Percentiles rank a stretch among this genome's conserved stretches.
Conservation (phyloP, 2,797 vertebrate genomes). For the Chrosomus eos region DNA sequence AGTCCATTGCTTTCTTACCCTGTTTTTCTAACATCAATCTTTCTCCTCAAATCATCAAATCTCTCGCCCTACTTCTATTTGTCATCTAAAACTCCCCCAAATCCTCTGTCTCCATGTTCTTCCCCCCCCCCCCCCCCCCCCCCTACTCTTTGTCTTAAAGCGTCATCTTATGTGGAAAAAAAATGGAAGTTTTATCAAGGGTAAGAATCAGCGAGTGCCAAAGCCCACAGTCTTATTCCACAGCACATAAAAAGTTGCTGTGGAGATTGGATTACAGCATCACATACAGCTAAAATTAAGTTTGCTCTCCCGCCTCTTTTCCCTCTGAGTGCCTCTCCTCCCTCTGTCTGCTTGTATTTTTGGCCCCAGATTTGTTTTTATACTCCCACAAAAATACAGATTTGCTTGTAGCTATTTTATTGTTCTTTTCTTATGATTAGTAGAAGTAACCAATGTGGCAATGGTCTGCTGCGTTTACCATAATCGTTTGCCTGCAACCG, state of each 20-base stretch:
- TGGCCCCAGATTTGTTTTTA: conserved; percentile 60
- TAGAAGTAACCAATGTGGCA: conserved; percentile 43
- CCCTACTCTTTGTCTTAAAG: conserved; percentile 59
- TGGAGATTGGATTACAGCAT: conserved; percentile 75
- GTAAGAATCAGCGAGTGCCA: conserved; percentile 66
- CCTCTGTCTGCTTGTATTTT: conserved; percentile 51
- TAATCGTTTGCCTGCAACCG: neutral
- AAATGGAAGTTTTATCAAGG: conserved; percentile 46
- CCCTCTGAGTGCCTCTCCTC: conserved; percentile 52
- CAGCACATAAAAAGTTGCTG: conserved; percentile 75
- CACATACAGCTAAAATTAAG: conserved; percentile 72
- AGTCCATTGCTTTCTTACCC: conserved; percentile 38
- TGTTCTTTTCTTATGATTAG: conserved; percentile 24
- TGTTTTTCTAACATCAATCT: conserved; percentile 18
- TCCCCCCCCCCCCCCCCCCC: conserved; percentile 6
- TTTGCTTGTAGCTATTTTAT: conserved; percentile 32
- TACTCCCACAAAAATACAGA: conserved; percentile 52
- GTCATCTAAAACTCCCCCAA: conserved; percentile 29
- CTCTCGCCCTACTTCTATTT: conserved; percentile 25
- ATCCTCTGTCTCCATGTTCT: conserved; percentile 13
- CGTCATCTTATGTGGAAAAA: conserved; percentile 58
- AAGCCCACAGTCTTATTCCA: conserved; percentile 75
- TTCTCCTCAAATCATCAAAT: conserved; percentile 37
- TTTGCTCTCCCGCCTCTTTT: conserved; percentile 58
- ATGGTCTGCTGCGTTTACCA: conserved; percentile 17